Evolutionary conservation across 2,797 vertebrate genomes (phyloP), one percentile per base, ranked within the genome.

Genomic region (Menidia menidia): DNA sequence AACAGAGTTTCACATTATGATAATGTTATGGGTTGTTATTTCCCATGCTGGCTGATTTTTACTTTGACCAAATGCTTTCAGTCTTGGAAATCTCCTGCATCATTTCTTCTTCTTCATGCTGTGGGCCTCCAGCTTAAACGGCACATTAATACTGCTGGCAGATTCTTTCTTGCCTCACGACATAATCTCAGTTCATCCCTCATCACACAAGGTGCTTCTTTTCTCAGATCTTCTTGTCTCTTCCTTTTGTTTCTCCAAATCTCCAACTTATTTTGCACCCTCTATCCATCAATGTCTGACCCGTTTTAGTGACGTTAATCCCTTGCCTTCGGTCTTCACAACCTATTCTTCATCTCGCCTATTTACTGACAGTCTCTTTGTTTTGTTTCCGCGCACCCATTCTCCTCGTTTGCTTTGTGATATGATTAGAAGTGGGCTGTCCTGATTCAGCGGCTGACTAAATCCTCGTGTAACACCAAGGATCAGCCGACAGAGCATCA

Each of bases 381-480:
- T 88, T 86, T 90, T 80, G 77, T 84, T 78, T 85, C 84, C 72
- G 74, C 77, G 63, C 58, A 62, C 82, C 74, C 80, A 48, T 77
- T 51, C 77, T 75, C 77, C 66, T 50, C 47, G 74, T 86, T 88
- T 77, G 62, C 84, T 85, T 83, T 86, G 77, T 83, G 74, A 76
- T 60, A 71, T 77, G 86, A 89, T 92, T 90, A 89, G 86, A 88
- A 84, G n/a, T 60, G 77, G 86, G 78, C 77, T 54, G 84, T 88
- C 74, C 71, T 75, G 64, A 81, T 86, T 78, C 77, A 48, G 69
- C 75, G 67, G 57, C 75, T 60, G 62, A 60, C 71, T 83, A 87
- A 92, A 90, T 89, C 85, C 86, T 77, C 61, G 51, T 73, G 71
- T 87, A 87, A 86, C 62, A 15, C 16, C 48, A 59, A 54, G 81